Base-by-base conservation (phyloP, 30 jellyfish, hydroid and myxozoan genomes). In the Cassiopea xamachana region DNA sequence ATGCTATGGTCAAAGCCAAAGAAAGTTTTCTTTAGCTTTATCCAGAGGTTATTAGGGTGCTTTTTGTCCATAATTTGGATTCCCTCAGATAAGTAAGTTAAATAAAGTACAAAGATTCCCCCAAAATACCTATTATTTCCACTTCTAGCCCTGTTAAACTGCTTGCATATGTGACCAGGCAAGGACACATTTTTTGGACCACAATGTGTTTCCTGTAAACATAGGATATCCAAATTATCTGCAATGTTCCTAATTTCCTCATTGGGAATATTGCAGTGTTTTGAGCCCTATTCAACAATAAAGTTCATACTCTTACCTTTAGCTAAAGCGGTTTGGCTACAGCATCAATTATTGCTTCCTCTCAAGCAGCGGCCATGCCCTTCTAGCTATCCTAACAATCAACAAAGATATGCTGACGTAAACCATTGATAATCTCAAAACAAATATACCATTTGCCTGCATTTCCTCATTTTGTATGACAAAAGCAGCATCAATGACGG, bases 101-200 rank as follows among this genome's bases (percentile, higher is more conserved):
- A 6, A 43, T 69, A 69, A 69, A 69, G 7, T 69, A 69, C n/a
- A 8, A 69, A n/a, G 78, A 69, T 69, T 69, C 39, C 78, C 12
- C 78, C 78, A 69, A 69, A 69, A 69, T 69, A 69, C 78, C 78
- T 14, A 69, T 69, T 69, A 43, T 69, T 69, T 69, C 78, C 78
- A 69, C 78, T 69, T 69, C 48, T 69, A 69, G 78, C 78, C 48
- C 78, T 69, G 78, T 69, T 69, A 69, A 69, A 69, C 8, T 69
- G 78, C 78, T 69, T 69, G 78, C 78, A 69, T 69, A 69, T 69
- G 78, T 69, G 15, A n/a, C 78, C 78, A 69, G 78, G 78, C 15
- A 69, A 55, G 64, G 64, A 55, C 64, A 55, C 64, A 55, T 55
- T 55, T 6, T 69, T 69, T 69, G 78, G 78, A 43, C 78, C 78